Evolutionary conservation across 2,888 invertebrate genomes (phyloP).

Genomic region (Stenurella melanura): DNA sequence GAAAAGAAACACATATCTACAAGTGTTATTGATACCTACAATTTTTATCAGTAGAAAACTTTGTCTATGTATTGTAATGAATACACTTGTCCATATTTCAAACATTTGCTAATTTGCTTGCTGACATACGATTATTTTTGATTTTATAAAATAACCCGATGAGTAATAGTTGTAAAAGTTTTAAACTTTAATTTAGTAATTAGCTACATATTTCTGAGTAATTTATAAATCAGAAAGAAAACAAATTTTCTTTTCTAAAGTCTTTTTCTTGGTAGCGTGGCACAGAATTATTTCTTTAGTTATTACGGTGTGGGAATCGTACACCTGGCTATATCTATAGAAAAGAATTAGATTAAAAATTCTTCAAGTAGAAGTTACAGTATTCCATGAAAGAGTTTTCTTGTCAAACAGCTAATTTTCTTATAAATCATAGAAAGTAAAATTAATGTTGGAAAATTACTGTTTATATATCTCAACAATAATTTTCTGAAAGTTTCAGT

Average conservation of each 20-base stretch:
- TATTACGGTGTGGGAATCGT: constrained; percentile 58
- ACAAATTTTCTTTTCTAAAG: constrained; percentile 52
- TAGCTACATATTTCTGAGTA: constrained; percentile 21
- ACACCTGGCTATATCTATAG: constrained; percentile 58
- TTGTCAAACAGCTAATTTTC: constrained; percentile 41
- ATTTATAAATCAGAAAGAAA: constrained; percentile 45
- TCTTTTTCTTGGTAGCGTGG: constrained; percentile 50
- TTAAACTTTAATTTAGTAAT: constrained; percentile 24
- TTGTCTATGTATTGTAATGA: no score
- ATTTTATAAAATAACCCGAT: neutral
- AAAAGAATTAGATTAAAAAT: constrained; percentile 62
- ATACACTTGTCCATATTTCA: no score
- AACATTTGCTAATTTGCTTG: no score
- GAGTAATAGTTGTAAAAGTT: constrained; percentile 5
- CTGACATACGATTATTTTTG: neutral
- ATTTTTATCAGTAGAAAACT: no score
- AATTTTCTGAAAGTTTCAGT: constrained; percentile 14
- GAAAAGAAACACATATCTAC: no score
- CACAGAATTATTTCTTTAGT: constrained; percentile 49
- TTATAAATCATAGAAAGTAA: constrained; percentile 34
- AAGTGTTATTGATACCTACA: no score
- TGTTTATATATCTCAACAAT: constrained; percentile 16
- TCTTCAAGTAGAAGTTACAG: constrained; percentile 56
- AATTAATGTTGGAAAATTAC: constrained; percentile 17
- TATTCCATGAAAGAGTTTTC: constrained; percentile 48